Evolutionary conservation across 2,888 invertebrate species (phyloP).

Genomic region (Hipparchia semele): DNA sequence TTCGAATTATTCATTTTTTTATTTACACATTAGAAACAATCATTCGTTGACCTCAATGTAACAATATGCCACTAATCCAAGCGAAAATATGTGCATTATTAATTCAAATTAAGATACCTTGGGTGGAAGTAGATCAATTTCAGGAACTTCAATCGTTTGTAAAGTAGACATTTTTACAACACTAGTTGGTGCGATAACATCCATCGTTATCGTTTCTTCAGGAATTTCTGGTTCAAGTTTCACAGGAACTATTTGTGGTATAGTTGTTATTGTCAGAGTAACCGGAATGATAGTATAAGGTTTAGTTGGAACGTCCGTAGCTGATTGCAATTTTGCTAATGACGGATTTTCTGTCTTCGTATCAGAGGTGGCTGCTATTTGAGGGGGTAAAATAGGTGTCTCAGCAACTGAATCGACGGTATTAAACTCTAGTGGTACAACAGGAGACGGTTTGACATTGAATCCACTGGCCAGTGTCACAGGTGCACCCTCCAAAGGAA

Average conservation of each 20-base stretch:
- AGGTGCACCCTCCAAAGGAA: constrained; percentile 48
- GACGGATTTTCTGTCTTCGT: not conserved
- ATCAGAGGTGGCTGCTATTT: not conserved
- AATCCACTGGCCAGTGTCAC: constrained; percentile 27
- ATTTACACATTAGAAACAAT: not conserved
- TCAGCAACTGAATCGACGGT: not conserved
- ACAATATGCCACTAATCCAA: not conserved
- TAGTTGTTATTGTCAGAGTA: not conserved
- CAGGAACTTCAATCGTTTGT: constrained; percentile 14
- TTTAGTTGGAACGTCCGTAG: not conserved
- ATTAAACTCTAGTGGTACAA: constrained; percentile 11
- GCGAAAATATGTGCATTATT: no score
- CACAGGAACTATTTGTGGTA: not conserved
- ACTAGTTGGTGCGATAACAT: constrained; percentile 29
- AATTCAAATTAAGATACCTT: not conserved
- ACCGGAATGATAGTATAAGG: not conserved
- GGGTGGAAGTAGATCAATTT: constrained; percentile 13
- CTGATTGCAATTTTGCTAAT: not conserved
- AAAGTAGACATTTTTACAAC: constrained; percentile 3
- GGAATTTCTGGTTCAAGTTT: not conserved
- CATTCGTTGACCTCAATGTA: not conserved
- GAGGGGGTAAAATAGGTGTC: not conserved
- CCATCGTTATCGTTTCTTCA: not conserved
- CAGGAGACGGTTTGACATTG: constrained; percentile 32
- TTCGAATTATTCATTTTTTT: not conserved